These are phyloP conservation scores for Axinella damicornis DNA, from an alignment of 37 sponge, comb jelly and placozoan genomes.

Conservation along the genomic window DNA sequence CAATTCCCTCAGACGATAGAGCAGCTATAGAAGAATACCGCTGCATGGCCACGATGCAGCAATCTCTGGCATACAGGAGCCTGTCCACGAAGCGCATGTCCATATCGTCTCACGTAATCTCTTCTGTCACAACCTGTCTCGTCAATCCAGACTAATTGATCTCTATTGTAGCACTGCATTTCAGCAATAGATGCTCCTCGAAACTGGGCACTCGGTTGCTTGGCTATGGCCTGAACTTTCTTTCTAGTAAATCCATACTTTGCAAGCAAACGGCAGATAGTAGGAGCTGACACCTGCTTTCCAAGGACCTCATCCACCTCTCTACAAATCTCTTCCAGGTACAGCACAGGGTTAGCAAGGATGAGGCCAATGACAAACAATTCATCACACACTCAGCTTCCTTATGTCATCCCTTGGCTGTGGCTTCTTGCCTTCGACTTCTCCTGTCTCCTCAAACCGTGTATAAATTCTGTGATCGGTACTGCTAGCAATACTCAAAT, in stretches of 20 bases:
- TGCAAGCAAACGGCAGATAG: too few species aligned
- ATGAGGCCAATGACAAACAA: neutral
- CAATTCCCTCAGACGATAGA: slow-evolving; percentile 8
- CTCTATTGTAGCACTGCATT: too few species aligned
- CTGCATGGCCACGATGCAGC: slow-evolving; percentile 3
- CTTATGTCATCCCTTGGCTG: neutral
- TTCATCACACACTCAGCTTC: neutral
- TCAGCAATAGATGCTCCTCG: too few species aligned
- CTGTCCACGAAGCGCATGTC: slow-evolving; percentile 27
- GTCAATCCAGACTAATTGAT: too few species aligned
- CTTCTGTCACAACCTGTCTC: slow-evolving; percentile 17
- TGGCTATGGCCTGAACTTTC: too few species aligned
- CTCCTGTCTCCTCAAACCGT: neutral
- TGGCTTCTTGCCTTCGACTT: neutral
- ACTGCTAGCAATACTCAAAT: neutral
- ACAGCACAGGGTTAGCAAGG: neutral
- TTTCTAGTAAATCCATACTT: too few species aligned
- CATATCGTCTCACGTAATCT: slow-evolving; percentile 20
- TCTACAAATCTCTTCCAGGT: neutral
- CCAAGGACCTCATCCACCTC: too few species aligned
- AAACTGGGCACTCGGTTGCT: too few species aligned
- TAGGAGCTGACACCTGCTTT: too few species aligned
- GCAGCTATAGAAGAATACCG: slow-evolving; percentile 37
- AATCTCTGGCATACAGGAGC: slow-evolving; percentile 16
- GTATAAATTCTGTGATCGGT: neutral